A percentile compares a stretch with the other conserved stretches of the same genome.
Conservation (phyloP, 1,140 invertebrate genomes). For the Drosophila melanica region DNA sequence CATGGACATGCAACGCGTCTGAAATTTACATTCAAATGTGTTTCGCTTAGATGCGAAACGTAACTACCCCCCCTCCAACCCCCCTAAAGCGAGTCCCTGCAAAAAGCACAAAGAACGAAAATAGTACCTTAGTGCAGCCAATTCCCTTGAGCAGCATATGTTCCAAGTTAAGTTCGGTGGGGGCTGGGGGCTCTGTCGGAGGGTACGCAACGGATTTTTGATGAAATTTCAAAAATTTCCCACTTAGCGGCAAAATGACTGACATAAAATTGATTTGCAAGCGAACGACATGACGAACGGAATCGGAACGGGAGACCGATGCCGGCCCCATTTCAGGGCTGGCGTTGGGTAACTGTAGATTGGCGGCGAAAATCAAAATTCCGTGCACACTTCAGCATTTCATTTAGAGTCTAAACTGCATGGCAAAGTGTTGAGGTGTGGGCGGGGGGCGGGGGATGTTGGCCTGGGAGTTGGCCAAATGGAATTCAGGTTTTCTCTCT, state of each 20-base stretch:
- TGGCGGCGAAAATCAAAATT: constrained; percentile 82
- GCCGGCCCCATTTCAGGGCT: constrained; percentile 1
- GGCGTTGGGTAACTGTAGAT: constrained; percentile 12
- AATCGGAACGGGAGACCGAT: constrained; percentile 36
- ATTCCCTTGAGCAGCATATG: constrained; percentile 80
- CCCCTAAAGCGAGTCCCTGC: neutral
- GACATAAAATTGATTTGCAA: constrained; percentile 84
- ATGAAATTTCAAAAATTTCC: constrained; percentile 84
- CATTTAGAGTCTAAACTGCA: constrained; percentile 74
- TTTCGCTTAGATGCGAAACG: constrained; percentile 77
- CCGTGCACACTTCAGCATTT: constrained; percentile 83
- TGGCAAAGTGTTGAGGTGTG: constrained; percentile 27
- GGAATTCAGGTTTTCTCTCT: constrained; percentile 64
- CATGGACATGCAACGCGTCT: constrained; percentile 81
- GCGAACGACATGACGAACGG: constrained; percentile 79
- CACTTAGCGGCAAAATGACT: constrained; percentile 81
- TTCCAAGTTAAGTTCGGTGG: constrained; percentile 35
- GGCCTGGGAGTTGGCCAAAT: constrained; percentile 65
- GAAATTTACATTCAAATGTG: constrained; percentile 83
- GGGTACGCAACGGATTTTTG: constrained; percentile 72
- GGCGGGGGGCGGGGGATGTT: neutral
- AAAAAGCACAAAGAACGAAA: constrained; percentile 2
- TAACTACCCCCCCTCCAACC: neutral
- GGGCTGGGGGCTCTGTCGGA: neutral
- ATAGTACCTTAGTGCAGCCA: constrained; percentile 73